A percentile compares a stretch with the other conserved stretches of the same genome.
These are phyloP conservation scores for Bombus fervidus DNA, from an alignment of 1,140 invertebrate genomes.

Conservation along the genomic window DNA sequence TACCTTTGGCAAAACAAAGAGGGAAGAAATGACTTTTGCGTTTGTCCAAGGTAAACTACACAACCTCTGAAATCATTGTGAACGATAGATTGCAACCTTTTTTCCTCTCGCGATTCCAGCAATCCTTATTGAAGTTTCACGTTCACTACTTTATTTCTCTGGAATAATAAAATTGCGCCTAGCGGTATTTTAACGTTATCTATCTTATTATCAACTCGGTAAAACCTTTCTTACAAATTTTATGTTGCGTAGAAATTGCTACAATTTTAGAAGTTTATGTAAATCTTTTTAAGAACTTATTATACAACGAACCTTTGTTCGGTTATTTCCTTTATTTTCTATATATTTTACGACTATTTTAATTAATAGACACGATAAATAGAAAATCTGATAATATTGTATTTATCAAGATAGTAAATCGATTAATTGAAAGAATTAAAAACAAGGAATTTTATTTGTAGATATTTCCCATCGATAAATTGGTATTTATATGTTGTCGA, in stretches of 20 bases:
- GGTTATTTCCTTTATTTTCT: neutral
- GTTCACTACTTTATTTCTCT: neutral
- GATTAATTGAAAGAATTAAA: no score
- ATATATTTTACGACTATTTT: neutral
- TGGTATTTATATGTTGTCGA: neutral
- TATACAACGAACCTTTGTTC: neutral
- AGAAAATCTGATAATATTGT: neutral
- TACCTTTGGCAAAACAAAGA: conserved; percentile 1
- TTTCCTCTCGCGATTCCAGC: neutral
- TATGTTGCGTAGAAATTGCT: neutral
- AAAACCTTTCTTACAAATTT: neutral
- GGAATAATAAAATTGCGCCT: neutral
- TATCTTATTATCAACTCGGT: neutral
- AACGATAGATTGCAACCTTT: neutral
- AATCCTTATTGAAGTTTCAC: neutral
- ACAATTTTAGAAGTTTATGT: neutral
- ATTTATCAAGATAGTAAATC: neutral
- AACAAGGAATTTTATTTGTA: no score
- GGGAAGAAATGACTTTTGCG: conserved; percentile 45
- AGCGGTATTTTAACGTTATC: neutral
- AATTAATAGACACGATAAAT: neutral
- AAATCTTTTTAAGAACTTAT: neutral
- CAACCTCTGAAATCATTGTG: neutral
- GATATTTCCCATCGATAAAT: neutral
- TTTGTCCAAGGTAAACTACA: conserved; percentile 56